phyloP scores from a whole-genome alignment of 2,113 vertebrate genomes.

The Pangasianodon gigas region DNA sequence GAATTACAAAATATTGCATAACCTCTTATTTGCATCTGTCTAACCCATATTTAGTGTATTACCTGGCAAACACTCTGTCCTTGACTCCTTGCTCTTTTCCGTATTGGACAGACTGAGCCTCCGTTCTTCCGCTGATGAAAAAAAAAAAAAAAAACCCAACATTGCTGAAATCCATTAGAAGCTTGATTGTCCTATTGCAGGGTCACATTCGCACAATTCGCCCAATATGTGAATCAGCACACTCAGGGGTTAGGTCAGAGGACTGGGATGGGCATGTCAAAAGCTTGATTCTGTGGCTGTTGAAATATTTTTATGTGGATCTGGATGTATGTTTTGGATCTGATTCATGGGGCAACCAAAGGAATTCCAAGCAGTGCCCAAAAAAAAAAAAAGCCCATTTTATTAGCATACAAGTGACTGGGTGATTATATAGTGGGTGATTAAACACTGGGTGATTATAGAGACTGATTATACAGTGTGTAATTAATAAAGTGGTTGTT shows the following conservation, averaged over 20 bases:
- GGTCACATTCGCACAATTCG: not conserved
- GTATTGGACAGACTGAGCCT: slow-evolving; percentile 97
- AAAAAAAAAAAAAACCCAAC: not conserved
- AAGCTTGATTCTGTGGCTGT: too few species aligned
- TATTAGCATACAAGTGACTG: too few species aligned
- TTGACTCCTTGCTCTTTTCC: slow-evolving; percentile 98
- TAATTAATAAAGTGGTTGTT: not conserved
- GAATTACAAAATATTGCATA: too few species aligned
- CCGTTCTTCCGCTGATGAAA: slow-evolving; percentile 87
- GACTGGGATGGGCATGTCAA: not conserved
- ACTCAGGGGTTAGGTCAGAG: too few species aligned
- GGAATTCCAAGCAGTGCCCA: too few species aligned
- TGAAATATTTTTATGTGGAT: too few species aligned
- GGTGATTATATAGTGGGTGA: not conserved
- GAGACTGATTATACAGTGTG: not conserved
- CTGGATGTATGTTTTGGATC: too few species aligned
- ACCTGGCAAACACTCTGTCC: slow-evolving; percentile 96
- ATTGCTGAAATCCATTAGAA: not conserved
- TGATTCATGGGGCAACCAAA: too few species aligned
- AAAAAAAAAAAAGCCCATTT: too few species aligned
- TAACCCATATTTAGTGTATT: slow-evolving; percentile 41
- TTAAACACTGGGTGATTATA: too few species aligned
- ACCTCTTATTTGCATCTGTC: too few species aligned
- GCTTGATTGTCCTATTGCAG: not conserved
- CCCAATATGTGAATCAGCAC: not conserved